Evolutionary conservation across 2,797 vertebrate species (phyloP), one percentile per base, ranked within the genome.

Genomic region (Epinephelus coioides): DNA sequence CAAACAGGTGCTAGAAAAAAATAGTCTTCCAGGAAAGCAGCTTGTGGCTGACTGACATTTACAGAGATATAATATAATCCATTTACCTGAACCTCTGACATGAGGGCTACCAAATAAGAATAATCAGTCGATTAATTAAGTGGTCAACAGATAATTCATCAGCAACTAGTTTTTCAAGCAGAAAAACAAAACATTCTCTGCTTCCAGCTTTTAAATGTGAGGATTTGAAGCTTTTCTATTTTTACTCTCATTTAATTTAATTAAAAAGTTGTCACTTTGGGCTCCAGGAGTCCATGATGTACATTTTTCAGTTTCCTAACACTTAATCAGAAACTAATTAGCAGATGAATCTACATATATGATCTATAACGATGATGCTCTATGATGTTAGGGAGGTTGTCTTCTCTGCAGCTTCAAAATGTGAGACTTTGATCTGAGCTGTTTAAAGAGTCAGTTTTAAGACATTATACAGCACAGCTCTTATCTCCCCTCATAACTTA

Each of bases 1-100:
- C 69, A 65, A 54, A 69, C 67, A 69, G 47, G 21, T 73, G 66
- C n/a, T 25, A 40, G 40, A 27, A 56, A 64, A 67, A 68, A 66
- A 66, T 6, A 25, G 44, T 17, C 51, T 65, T 25, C 68, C 72
- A 49, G 60, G 30, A 79, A 54, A 75, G 57, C 55, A 67, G 47
- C 64, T 57, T 61, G 38, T 71, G 21, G 55, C 59, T 40, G 44
- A 53, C 76, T 21, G 51, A 44, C 59, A 63, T 17, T 76, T 56
- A 64, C 6, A 67, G 46, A 61, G 43, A 69, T 27, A 59, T 3
- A 51, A 5, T 2, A 57, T 25, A 61, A 6, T 21, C 6, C 59
- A 10, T 17, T 68, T 1, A n/a, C 51, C 54, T 40, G 34, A 59
- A 55, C 50, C 18, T 66, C 56, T 56, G 27, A 34, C 30, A 34